These are phyloP conservation scores for Epistrophe grossulariae DNA, from an alignment of 2,888 invertebrate genomes.

Conservation along the genomic window DNA sequence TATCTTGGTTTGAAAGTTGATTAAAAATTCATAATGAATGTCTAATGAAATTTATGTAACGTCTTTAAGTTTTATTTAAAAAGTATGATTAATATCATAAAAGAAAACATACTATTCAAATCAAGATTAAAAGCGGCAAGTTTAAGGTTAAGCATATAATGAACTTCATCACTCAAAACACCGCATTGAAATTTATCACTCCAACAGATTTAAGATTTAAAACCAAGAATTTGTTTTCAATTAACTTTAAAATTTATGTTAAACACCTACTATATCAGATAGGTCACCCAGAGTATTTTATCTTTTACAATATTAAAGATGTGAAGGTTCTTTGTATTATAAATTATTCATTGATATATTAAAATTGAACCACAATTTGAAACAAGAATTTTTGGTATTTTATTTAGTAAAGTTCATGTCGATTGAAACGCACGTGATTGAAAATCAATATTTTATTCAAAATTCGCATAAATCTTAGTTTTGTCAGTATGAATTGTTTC, in stretches of 20 bases:
- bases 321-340: slow-evolving; percentile 33
- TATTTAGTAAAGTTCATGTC: neutral
- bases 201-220: neutral
- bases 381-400: neutral
- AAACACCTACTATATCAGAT: neutral
- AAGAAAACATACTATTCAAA: neutral
- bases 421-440: neutral
- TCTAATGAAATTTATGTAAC: neutral
- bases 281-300: neutral
- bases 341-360: slow-evolving; percentile 27
- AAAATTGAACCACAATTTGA: neutral
- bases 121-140: neutral
- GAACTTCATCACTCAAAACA: neutral
- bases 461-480: slow-evolving; percentile 21
- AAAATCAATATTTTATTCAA: slow-evolving; percentile 7
- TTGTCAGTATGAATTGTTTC: neutral
- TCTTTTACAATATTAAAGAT: neutral
- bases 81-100: neutral
- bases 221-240: neutral
- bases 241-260: neutral
- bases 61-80: neutral
- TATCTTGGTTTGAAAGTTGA: neutral
- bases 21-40: neutral
- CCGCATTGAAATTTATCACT: neutral
- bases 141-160: neutral